phyloP scores from a whole-genome alignment of 2,888 invertebrate species.

The Gastrophysa polygoni region DNA sequence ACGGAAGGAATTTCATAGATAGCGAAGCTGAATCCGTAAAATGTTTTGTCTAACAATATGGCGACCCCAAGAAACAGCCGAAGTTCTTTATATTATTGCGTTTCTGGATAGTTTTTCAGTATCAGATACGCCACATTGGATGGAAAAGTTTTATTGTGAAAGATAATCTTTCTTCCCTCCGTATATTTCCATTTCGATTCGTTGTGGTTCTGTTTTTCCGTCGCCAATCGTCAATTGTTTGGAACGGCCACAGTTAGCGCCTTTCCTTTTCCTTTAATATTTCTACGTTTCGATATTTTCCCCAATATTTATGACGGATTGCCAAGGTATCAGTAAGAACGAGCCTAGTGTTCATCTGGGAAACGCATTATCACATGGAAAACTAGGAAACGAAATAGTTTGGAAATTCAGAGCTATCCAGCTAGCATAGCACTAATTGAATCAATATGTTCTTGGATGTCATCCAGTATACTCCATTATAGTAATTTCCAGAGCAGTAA shows the following conservation, averaged over 20 bases:
- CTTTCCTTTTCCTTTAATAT: slow-evolving; percentile 17
- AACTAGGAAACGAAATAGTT: no score
- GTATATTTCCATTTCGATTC: slow-evolving; percentile 27
- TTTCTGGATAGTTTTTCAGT: slow-evolving; percentile 23
- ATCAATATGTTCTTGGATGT: no score
- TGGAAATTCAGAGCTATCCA: no score
- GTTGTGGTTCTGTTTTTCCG: slow-evolving; percentile 34
- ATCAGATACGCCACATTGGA: slow-evolving; percentile 34
- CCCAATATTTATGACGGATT: background rate
- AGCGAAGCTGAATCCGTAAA: background rate
- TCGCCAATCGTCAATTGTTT: slow-evolving; percentile 32
- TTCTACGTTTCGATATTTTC: slow-evolving; percentile 14
- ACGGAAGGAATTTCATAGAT: background rate
- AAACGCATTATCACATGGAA: no score
- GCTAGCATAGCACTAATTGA: no score
- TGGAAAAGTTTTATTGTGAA: slow-evolving; percentile 29
- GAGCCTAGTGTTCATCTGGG: no score
- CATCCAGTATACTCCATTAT: no score
- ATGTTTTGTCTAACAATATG: slow-evolving; percentile 18
- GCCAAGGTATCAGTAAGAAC: no score
- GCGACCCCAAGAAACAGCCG: slow-evolving; percentile 8
- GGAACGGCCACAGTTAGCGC: slow-evolving; percentile 34
- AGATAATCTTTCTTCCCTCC: slow-evolving; percentile 31
- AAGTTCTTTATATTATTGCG: slow-evolving; percentile 15
- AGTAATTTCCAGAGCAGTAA: no score